Evolutionary conservation across 1,140 invertebrate species (phyloP).

Genomic region (Aphidius ervi): DNA sequence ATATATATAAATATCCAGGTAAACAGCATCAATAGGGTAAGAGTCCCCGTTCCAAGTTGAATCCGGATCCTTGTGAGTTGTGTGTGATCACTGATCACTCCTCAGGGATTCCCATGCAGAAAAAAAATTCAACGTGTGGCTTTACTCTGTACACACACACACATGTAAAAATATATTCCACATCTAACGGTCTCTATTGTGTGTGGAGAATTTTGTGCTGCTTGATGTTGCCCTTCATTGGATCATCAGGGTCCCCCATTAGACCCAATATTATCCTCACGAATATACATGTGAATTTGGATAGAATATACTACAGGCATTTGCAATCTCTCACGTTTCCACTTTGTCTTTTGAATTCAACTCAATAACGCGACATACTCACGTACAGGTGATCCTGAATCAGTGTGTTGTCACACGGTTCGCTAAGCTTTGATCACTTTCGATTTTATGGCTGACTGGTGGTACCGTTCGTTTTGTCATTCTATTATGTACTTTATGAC

Average conservation of each 20-base stretch:
- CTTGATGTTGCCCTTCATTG: neutral
- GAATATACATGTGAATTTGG: no score
- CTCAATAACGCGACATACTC: neutral
- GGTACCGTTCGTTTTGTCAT: constrained; percentile 3
- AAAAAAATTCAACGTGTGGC: neutral
- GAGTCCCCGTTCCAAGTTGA: neutral
- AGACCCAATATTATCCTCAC: neutral
- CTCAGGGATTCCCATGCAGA: constrained; percentile 14
- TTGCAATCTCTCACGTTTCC: constrained; percentile 6
- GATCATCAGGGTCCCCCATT: constrained; percentile 1
- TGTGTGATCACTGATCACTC: neutral
- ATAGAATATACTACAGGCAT: neutral
- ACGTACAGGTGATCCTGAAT: constrained; percentile 16
- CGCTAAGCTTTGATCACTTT: neutral
- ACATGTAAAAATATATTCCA: neutral
- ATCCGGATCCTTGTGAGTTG: constrained; percentile 5
- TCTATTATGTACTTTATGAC: neutral
- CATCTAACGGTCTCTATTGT: constrained; percentile 28
- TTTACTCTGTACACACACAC: no score
- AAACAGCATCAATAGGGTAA: no score
- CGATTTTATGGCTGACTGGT: no score
- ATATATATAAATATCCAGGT: no score
- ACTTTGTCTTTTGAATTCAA: constrained; percentile 4
- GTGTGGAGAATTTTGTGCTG: neutral
- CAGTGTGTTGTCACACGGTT: constrained; percentile 17